A percentile compares a stretch with the other conserved stretches of the same genome.
Evolutionary conservation across 2,888 invertebrate genomes (phyloP).

Genomic region (Ornithoptera priamus): DNA sequence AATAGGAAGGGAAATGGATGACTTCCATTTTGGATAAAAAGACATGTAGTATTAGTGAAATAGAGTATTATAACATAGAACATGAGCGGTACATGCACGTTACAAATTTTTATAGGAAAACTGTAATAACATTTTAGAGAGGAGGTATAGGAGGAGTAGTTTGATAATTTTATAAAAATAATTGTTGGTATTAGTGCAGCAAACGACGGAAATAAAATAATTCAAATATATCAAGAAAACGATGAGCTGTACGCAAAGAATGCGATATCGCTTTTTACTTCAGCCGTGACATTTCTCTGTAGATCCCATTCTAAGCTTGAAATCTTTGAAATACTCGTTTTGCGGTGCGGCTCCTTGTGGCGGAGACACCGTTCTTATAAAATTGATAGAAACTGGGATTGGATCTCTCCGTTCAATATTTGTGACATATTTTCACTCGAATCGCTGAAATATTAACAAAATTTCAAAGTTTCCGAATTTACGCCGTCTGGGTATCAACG

Average conservation of each 20-base stretch:
- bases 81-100: no score
- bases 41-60: no score
- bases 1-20: no score
- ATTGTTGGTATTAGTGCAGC: no score
- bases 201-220: no score
- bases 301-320: constrained; percentile 7
- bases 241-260: background rate
- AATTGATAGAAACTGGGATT: constrained; percentile 36
- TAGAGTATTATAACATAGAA: no score
- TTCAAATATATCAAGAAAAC: no score
- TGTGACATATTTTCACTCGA: constrained; percentile 38
- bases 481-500: constrained; percentile 31
- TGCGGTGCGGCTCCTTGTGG: constrained; percentile 32
- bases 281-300: background rate
- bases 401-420: constrained; percentile 35
- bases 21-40: no score
- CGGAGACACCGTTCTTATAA: background rate
- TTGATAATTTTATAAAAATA: no score
- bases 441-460: constrained; percentile 40
- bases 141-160: no score
- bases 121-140: no score
- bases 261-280: background rate
- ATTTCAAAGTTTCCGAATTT: constrained; percentile 39
- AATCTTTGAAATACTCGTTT: constrained; percentile 32
- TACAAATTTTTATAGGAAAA: no score